Conservation (phyloP, 2,797 vertebrate genomes). For the Ispidina picta region DNA sequence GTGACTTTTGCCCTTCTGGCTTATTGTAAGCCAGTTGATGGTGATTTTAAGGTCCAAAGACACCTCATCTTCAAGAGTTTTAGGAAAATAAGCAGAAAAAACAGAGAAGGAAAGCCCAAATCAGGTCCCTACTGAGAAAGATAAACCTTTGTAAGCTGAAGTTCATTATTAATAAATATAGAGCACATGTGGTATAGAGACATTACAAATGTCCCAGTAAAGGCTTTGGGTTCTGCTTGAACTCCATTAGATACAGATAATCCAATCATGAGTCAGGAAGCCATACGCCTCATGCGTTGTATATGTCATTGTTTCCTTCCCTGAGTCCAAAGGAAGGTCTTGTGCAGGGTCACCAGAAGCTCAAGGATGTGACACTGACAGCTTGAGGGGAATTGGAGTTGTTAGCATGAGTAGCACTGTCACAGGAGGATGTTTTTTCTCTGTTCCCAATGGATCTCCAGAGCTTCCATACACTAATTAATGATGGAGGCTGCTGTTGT, state of each 20-base stretch:
- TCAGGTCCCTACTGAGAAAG: not conserved
- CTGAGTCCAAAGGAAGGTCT: not conserved
- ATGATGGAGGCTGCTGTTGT: slow-evolving; percentile 57
- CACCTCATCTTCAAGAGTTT: not conserved
- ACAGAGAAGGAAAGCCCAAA: not conserved
- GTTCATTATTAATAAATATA: not conserved
- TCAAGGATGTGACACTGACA: slow-evolving; percentile 35
- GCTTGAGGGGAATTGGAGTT: slow-evolving; percentile 32
- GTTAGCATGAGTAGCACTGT: slow-evolving; percentile 12
- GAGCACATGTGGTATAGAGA: not conserved
- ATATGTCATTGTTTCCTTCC: not conserved
- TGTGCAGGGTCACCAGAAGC: slow-evolving; percentile 20
- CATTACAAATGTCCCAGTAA: not conserved
- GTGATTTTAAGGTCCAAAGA: not conserved
- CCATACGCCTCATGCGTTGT: not conserved
- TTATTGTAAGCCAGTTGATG: not conserved
- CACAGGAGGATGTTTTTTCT: slow-evolving; percentile 23
- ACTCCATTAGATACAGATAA: not conserved
- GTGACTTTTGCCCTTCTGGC: not conserved
- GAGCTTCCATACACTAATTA: slow-evolving; percentile 60
- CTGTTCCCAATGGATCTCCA: slow-evolving; percentile 29
- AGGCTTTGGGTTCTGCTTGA: not conserved
- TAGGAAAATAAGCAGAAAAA: not conserved
- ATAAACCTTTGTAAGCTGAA: not conserved
- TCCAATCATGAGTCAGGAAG: not conserved